Evolutionary conservation across 1,140 invertebrate genomes (phyloP).

Genomic region (Nebria ingens): DNA sequence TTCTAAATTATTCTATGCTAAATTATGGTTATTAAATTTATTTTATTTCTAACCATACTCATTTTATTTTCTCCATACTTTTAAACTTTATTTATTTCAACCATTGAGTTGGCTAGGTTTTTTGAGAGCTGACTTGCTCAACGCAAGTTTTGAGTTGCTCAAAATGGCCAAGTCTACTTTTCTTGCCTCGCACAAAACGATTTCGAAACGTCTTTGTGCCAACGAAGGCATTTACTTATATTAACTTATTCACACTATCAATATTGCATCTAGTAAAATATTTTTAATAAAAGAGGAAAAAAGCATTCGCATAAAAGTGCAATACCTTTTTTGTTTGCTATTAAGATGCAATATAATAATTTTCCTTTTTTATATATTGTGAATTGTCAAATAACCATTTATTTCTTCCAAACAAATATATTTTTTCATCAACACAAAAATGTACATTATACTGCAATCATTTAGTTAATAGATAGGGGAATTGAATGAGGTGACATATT

Average conservation of each 20-base stretch:
- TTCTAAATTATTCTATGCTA: not conserved
- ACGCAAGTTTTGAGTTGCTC: not conserved
- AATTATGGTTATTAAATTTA: not conserved
- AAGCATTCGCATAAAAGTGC: too few species aligned
- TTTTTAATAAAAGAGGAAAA: too few species aligned
- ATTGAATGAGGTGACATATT: conserved; percentile 4
- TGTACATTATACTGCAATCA: conserved; percentile 4
- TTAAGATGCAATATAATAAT: not conserved
- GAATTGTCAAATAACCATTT: conserved; percentile 1
- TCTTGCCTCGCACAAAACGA: conserved; percentile 6
- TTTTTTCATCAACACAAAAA: conserved; percentile 1
- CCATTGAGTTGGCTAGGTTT: not conserved
- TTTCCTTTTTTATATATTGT: too few species aligned
- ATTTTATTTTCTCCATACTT: not conserved
- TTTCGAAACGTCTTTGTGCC: not conserved
- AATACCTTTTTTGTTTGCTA: not conserved
- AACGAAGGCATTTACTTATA: not conserved
- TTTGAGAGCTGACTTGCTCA: conserved; percentile 2
- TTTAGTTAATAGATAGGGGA: conserved; percentile 2
- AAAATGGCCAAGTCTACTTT: not conserved
- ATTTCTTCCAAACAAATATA: conserved; percentile 4
- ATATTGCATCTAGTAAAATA: not conserved
- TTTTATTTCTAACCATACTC: not conserved
- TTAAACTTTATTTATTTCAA: not conserved
- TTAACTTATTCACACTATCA: not conserved